Evolutionary conservation across 2,113 vertebrate genomes (phyloP), one percentile per base, ranked within the genome.

Genomic region (Marmota monax): DNA sequence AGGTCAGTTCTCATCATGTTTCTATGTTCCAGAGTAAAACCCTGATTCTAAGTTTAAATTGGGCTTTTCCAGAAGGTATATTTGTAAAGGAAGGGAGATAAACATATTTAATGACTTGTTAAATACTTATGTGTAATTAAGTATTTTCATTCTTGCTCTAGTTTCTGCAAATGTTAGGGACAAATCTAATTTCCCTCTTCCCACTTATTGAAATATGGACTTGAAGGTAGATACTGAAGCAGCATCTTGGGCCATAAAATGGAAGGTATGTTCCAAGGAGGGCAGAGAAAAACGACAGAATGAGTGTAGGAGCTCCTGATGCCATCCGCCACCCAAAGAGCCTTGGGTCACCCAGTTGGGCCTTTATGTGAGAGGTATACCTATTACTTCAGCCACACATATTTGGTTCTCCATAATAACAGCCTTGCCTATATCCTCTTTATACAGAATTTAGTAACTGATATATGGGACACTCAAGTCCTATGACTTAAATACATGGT

Each of bases 21-120:
- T 95, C 23, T 12, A 51, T 25, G 34, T 83, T 95, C 61, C 88
- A 17, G 58, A 53, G 51, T 39, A 29, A 80, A 84, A 69, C 72
- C 18, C 51, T 63, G 16, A 77, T 25, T 27, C 6, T 65, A 92
- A 91, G 73, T 70, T 87, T 90, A 90, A 85, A 84, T 29, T 34
- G 69, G 65, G 42, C 34, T 87, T 92, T 83, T 42, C 25, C 89
- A 90, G 84, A 76, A 92, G 51, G 34, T 73, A 2, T 25, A 79
- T 70, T 72, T 93, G 56, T 84, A n/a, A 96, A 88, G 56, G n/a
- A 93, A 69, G 58, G 37, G 80, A 84, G 63, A 88, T 3, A 58
- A 92, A 39, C n/a, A 86, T 42, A 92, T 23, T 90, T 53, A 80
- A 85, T 85, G 72, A 45, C 45, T 84, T 92, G 42, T 25, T 56